Base-by-base conservation (phyloP, 2,797 vertebrate species). In the Echiichthys vipera region DNA sequence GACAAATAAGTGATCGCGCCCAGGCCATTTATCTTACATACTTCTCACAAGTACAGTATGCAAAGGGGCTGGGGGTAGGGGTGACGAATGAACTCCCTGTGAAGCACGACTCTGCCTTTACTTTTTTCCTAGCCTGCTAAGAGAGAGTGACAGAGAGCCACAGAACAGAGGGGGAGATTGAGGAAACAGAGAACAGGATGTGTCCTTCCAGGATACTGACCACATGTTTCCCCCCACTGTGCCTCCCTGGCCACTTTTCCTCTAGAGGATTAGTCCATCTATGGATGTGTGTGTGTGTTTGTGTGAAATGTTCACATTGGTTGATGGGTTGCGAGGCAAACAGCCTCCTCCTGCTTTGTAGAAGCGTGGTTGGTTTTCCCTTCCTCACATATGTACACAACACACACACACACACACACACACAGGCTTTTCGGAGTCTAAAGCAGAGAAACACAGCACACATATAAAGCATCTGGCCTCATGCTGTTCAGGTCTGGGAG, bases 251-350 rank as follows among this genome's bases (percentile, higher is more conserved):
- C 64, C 71, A 63, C 74, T 80, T 68, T 67, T 80, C 72, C 73
- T 80, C 80, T 27, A 25, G 80, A 76, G 78, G 86, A 85, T 84
- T 83, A 81, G 68, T 24, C 24, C 7, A 2, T 65, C 8, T 57
- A 5, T 71, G 8, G 18, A 36, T 78, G 4, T 63, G 14, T 47
- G 15, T 54, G 9, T 24, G 37, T 74, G 39, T 58, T n/a, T 61
- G 47, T 54, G 46, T 56, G 56, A 62, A 20, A 42, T n/a, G 13
- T 51, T 80, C 74, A 64, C 43, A 55, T 25, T 50, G 61, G 56
- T 45, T 70, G 61, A 74, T 45, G 17, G 57, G 46, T n/a, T 79
- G 57, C 54, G 58, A 81, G 45, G 81, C 65, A 84, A 49, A 70
- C 55, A 65, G 62, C 62, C 67, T 54, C 51, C 15, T 53, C 47